Evolutionary conservation across 2,888 invertebrate genomes (phyloP).

Genomic region (Acanthosepion esculentum): DNA sequence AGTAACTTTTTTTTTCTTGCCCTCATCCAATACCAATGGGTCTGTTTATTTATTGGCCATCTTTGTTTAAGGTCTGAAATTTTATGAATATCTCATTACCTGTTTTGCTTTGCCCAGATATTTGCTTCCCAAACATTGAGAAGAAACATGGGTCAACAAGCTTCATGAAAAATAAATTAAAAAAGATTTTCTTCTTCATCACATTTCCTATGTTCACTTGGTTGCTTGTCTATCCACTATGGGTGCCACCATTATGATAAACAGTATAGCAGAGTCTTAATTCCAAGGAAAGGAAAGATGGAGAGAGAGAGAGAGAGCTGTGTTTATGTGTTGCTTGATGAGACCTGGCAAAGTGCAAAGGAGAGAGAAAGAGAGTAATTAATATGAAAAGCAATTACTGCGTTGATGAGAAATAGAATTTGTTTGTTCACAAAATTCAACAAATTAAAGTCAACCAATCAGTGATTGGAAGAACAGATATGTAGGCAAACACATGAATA

Average conservation of each 20-base stretch:
- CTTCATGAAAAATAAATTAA: background rate
- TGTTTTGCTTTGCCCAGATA: background rate
- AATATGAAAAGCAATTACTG: background rate
- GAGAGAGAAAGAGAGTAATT: background rate
- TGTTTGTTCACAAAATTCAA: constrained; percentile 17
- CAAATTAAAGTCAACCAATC: background rate
- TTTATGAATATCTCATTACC: constrained; percentile 22
- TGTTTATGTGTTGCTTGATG: background rate
- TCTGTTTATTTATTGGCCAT: constrained; percentile 5
- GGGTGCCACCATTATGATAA: background rate
- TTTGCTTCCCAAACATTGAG: background rate
- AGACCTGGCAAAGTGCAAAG: background rate
- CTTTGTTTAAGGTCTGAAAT: constrained; percentile 7
- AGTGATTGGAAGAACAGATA: background rate
- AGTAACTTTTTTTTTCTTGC: background rate
- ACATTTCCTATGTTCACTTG: background rate
- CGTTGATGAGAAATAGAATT: background rate
- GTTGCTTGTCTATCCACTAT: background rate
- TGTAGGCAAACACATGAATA: background rate
- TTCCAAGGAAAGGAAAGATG: background rate
- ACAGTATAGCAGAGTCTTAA: background rate
- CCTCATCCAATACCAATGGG: background rate
- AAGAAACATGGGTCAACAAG: background rate
- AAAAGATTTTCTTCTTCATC: constrained; percentile 6
- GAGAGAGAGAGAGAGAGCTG: background rate